These are phyloP conservation scores for Aurelia sp. DNA, from an alignment of 30 jellyfish, hydroid and myxozoan species.

Conservation along the genomic window DNA sequence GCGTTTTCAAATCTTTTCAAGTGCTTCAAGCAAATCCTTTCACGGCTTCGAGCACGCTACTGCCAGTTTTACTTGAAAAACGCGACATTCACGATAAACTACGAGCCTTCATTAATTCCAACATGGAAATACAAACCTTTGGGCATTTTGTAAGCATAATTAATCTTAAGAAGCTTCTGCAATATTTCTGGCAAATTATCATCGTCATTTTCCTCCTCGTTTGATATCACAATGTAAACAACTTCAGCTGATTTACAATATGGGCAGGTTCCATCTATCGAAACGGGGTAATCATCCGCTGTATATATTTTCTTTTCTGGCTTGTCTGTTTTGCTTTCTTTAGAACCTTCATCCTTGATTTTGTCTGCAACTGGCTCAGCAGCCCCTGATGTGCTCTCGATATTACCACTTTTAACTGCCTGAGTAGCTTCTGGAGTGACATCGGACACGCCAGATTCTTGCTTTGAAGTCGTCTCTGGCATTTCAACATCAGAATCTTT, in stretches of 20 bases:
- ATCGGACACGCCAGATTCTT: neutral
- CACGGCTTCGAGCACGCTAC: no score
- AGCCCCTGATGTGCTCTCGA: neutral
- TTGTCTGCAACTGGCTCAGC: neutral
- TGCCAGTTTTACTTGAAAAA: no score
- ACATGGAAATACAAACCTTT: constrained; percentile 65
- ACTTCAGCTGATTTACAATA: constrained; percentile 87
- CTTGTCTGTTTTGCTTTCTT: neutral
- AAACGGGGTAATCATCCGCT: constrained; percentile 90
- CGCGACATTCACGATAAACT: no score
- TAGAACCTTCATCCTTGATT: neutral
- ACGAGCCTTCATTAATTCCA: neutral
- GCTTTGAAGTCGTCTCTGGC: no score
- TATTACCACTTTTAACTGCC: neutral
- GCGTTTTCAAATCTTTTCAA: no score
- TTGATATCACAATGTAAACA: constrained; percentile 69
- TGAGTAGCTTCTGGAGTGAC: neutral
- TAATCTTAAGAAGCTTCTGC: constrained; percentile 47
- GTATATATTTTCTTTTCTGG: constrained; percentile 42
- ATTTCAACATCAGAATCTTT: no score
- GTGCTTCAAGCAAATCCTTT: no score
- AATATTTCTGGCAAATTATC: constrained; percentile 74
- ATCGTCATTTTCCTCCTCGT: constrained; percentile 34
- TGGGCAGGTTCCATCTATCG: constrained; percentile 91
- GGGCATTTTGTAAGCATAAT: constrained; percentile 69